Conservation (phyloP, 2,888 invertebrate genomes). For the Luperina testacea region DNA sequence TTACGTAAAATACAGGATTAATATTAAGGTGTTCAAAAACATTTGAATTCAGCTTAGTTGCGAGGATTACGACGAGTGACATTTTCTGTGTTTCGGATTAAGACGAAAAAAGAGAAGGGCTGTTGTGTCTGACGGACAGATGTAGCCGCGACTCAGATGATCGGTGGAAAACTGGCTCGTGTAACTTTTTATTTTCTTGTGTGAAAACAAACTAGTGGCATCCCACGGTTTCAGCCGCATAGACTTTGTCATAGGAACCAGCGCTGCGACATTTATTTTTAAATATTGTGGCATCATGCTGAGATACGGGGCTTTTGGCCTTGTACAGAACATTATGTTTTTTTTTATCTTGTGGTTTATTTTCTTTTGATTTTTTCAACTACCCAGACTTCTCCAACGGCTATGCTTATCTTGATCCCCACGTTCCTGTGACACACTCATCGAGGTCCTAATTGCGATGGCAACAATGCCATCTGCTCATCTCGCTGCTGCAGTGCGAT, state of each 20-base stretch:
- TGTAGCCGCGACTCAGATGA: neutral
- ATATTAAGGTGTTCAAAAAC: constrained; percentile 41
- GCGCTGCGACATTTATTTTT: neutral
- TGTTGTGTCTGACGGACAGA: neutral
- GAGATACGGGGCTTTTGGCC: neutral
- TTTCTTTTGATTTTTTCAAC: neutral
- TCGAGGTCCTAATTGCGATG: no score
- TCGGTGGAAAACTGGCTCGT: neutral
- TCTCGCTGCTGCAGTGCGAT: no score
- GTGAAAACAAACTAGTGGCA: neutral
- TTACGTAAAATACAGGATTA: constrained; percentile 11
- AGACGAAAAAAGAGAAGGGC: neutral
- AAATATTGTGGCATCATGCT: neutral
- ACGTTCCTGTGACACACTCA: neutral
- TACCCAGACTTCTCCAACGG: no score
- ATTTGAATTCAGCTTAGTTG: constrained; percentile 18
- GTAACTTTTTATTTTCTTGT: constrained; percentile 4
- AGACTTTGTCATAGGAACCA: neutral
- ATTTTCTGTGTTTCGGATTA: constrained; percentile 39
- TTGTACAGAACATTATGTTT: neutral
- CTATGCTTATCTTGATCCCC: no score
- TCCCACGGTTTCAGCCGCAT: no score
- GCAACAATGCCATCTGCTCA: neutral
- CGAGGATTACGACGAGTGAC: constrained; percentile 48
- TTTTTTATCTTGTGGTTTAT: neutral